These are phyloP conservation scores for Palythoa caribaeorum DNA, from an alignment of 92 coral and sea anemone genomes.

Conservation along the genomic window DNA sequence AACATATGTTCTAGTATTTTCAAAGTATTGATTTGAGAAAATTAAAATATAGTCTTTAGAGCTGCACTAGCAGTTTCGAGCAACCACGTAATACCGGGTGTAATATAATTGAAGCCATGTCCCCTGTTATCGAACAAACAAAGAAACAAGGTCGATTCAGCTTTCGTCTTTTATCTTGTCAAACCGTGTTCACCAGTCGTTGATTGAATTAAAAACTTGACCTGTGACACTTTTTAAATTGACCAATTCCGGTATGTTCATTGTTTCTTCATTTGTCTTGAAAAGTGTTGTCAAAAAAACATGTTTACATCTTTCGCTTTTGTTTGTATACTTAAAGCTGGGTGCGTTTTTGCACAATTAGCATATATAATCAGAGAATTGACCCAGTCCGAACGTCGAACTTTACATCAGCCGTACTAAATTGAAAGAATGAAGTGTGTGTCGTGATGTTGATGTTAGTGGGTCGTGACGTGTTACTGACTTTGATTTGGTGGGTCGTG, in stretches of 20 bases:
- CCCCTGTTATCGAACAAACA: background rate
- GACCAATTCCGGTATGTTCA: background rate
- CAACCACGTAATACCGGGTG: background rate
- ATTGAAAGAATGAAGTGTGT: no score
- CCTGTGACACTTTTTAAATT: background rate
- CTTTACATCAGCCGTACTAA: background rate
- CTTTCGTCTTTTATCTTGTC: background rate
- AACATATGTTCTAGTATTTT: background rate
- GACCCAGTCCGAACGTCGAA: background rate
- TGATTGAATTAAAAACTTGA: background rate
- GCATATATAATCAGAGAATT: no score
- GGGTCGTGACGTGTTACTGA: no score
- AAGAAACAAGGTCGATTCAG: background rate
- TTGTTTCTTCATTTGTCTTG: background rate
- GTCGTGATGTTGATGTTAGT: no score
- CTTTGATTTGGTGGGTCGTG: no score
- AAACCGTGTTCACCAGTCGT: background rate
- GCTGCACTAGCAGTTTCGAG: background rate
- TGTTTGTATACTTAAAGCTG: background rate
- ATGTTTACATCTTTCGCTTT: background rate
- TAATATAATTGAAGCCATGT: no score
- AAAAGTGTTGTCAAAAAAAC: background rate
- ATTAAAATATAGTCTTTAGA: background rate
- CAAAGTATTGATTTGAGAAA: background rate
- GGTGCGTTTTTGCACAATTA: background rate